These are phyloP conservation scores for Anas capensis DNA, from an alignment of 2,797 vertebrate genomes.

Conservation along the genomic window DNA sequence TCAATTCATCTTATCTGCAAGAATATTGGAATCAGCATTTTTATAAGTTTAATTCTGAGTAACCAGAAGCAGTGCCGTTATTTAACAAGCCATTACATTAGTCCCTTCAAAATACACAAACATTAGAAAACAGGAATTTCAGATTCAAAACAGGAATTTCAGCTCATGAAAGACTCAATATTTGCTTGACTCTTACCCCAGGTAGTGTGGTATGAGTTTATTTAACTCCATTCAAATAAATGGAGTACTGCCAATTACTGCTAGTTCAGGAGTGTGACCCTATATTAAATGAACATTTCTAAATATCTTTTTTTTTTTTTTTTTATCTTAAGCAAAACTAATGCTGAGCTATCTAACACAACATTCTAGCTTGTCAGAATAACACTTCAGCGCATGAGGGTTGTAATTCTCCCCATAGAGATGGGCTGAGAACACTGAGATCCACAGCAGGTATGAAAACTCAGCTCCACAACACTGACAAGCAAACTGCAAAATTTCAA, in stretches of 20 bases:
- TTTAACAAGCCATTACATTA: not conserved
- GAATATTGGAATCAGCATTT: not conserved
- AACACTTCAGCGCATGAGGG: not conserved
- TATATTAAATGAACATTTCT: not conserved
- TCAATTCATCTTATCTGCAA: not conserved
- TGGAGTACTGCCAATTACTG: not conserved
- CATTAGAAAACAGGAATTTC: not conserved
- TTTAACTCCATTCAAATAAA: conserved; percentile 15
- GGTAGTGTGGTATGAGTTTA: not conserved
- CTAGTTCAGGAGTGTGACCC: not conserved
- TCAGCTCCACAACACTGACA: not conserved
- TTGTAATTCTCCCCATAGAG: not conserved
- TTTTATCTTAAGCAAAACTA: not conserved
- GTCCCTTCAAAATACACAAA: not conserved
- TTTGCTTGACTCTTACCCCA: not conserved
- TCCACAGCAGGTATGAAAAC: conserved; percentile 24
- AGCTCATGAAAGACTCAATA: not conserved
- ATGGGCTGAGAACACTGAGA: not conserved
- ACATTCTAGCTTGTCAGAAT: not conserved
- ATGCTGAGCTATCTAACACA: not conserved
- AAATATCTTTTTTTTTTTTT: conserved; percentile 12
- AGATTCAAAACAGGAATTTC: not conserved
- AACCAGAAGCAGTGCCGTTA: not conserved
- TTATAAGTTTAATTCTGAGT: not conserved
- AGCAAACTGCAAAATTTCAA: conserved; percentile 1